phyloP scores from a whole-genome alignment of 2,888 invertebrate species.

The Drosophila limbata region DNA sequence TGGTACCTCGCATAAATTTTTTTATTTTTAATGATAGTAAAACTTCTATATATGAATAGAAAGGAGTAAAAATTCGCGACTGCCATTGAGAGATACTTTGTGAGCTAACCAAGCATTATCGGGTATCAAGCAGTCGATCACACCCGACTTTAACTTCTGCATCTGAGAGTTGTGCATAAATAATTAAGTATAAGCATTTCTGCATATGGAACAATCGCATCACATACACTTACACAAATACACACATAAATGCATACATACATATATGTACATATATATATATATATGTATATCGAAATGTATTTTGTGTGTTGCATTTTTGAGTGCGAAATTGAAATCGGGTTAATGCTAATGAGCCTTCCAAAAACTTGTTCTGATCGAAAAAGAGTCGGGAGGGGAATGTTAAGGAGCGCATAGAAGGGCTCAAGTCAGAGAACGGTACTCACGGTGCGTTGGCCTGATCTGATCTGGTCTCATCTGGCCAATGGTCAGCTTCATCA shows the following conservation, averaged over 20 bases:
- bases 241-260: too few relatives aligned
- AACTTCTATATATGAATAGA: too few relatives aligned
- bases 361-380: slow-evolving; percentile 67
- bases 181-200: slow-evolving; percentile 8
- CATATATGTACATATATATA: background rate
- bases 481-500: slow-evolving; percentile 27
- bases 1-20: background rate
- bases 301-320: slow-evolving; percentile 23
- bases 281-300: background rate
- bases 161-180: slow-evolving; percentile 25
- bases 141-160: background rate
- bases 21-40: background rate
- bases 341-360: slow-evolving; percentile 70
- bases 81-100: background rate
- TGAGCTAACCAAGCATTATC: background rate
- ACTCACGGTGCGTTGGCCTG: slow-evolving; percentile 40
- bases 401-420: slow-evolving; percentile 46
- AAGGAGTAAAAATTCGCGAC: background rate
- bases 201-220: slow-evolving; percentile 13
- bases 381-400: slow-evolving; percentile 33
- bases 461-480: slow-evolving; percentile 1
- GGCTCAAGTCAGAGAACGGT: slow-evolving; percentile 14
- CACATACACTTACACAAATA: background rate
- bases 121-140: background rate
- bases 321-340: slow-evolving; percentile 60